phyloP scores from a whole-genome alignment of 2,888 invertebrate species.

The Hedya salicella region DNA sequence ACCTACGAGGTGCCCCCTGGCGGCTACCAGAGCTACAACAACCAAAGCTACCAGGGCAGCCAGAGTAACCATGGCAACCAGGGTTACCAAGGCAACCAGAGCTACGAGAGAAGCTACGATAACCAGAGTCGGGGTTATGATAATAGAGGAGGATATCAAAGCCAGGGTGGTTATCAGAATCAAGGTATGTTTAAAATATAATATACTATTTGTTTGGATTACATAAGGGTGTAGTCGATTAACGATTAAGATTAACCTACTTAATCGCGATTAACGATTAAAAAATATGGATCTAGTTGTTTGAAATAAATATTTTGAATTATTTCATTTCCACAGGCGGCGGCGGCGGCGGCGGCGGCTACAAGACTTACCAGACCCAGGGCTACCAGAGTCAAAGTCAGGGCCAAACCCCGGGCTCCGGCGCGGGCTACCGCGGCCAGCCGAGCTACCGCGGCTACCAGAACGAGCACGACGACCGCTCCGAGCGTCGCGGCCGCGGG shows the following conservation, averaged over 20 bases:
- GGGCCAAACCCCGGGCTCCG: constrained; percentile 44
- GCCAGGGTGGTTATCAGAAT: constrained; percentile 23
- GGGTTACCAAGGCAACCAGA: constrained; percentile 35
- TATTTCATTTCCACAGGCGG: background rate
- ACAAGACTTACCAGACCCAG: constrained; percentile 25
- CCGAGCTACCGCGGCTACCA: too few species aligned
- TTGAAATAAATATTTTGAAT: background rate
- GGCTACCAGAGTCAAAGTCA: constrained; percentile 47
- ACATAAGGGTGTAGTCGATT: too few species aligned
- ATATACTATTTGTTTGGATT: too few species aligned
- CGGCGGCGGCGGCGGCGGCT: background rate
- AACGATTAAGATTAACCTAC: too few species aligned
- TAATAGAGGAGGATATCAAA: constrained; percentile 21
- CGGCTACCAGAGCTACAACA: constrained; percentile 45
- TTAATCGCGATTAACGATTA: too few species aligned
- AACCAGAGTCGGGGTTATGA: constrained; percentile 35
- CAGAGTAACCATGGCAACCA: constrained; percentile 12
- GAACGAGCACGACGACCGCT: constrained; percentile 76
- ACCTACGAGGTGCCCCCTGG: constrained; percentile 43
- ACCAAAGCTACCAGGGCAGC: constrained; percentile 43
- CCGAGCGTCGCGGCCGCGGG: constrained; percentile 54
- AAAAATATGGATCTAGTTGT: too few species aligned
- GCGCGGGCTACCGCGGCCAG: too few species aligned
- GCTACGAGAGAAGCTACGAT: constrained; percentile 35
- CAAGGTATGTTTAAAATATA: constrained; percentile 40